phyloP scores from a whole-genome alignment of 2,113 vertebrate genomes.

The Galemys pyrenaicus region DNA sequence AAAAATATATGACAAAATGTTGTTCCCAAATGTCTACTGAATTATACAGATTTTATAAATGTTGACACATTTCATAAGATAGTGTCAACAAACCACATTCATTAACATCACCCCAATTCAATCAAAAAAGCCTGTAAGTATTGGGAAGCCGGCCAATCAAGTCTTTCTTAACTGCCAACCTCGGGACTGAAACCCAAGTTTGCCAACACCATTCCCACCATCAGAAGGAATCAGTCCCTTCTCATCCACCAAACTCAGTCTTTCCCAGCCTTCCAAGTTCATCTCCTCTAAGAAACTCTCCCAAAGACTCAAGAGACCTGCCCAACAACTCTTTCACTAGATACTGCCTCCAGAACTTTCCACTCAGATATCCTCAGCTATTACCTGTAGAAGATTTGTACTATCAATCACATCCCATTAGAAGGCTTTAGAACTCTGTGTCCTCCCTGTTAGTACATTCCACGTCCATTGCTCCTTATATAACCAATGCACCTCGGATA shows the following conservation, averaged over 20 bases:
- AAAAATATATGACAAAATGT: no score
- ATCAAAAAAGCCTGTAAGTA: neutral
- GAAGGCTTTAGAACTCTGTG: conserved; percentile 8
- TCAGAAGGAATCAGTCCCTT: neutral
- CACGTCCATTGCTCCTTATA: neutral
- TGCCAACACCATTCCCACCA: neutral
- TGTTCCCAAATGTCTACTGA: neutral
- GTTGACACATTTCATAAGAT: neutral
- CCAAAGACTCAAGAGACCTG: neutral
- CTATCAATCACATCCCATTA: neutral
- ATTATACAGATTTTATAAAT: neutral
- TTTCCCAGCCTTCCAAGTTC: neutral
- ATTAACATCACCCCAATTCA: neutral
- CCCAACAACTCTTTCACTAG: neutral
- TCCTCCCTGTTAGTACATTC: conserved; percentile 29
- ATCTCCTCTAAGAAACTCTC: neutral
- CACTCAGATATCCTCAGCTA: neutral
- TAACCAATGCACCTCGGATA: neutral
- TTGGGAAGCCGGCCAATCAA: neutral
- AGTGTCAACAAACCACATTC: neutral
- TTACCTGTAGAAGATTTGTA: neutral
- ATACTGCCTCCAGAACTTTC: neutral
- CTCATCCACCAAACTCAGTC: neutral
- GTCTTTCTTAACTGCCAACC: neutral
- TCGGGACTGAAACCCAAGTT: neutral